These are phyloP conservation scores for Podiceps cristatus DNA, from an alignment of 2,113 vertebrate species.

Conservation along the genomic window DNA sequence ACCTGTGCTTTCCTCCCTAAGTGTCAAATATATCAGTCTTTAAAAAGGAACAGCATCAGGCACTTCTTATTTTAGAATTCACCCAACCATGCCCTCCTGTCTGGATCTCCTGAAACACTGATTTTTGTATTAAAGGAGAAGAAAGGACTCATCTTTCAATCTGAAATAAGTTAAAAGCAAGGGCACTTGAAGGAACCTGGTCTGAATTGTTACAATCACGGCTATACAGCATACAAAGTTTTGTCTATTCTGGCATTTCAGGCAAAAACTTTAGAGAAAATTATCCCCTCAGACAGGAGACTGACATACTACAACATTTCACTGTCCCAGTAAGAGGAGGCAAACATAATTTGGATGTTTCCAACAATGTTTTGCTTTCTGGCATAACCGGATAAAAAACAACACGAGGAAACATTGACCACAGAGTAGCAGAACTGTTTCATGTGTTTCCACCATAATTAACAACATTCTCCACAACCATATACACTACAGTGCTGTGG, in stretches of 20 bases:
- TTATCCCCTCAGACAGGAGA: background rate
- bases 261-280: background rate
- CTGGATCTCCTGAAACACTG: background rate
- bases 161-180: background rate
- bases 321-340: rapidly evolving
- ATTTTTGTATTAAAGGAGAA: background rate
- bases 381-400: background rate
- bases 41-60: background rate
- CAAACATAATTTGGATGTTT: background rate
- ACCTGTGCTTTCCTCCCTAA: background rate
- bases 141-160: background rate
- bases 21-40: background rate
- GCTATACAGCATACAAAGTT: background rate
- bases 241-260: background rate
- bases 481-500: rapidly evolving
- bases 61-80: background rate
- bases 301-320: background rate
- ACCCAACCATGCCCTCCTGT: background rate
- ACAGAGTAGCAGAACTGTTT: background rate
- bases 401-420: background rate
- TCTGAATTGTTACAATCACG: background rate
- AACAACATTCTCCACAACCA: background rate
- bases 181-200: background rate
- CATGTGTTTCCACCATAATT: background rate
- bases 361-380: background rate